Evolutionary conservation across 2,113 vertebrate species (phyloP), one percentile per base, ranked within the genome.

Genomic region (Alexandromys fortis): DNA sequence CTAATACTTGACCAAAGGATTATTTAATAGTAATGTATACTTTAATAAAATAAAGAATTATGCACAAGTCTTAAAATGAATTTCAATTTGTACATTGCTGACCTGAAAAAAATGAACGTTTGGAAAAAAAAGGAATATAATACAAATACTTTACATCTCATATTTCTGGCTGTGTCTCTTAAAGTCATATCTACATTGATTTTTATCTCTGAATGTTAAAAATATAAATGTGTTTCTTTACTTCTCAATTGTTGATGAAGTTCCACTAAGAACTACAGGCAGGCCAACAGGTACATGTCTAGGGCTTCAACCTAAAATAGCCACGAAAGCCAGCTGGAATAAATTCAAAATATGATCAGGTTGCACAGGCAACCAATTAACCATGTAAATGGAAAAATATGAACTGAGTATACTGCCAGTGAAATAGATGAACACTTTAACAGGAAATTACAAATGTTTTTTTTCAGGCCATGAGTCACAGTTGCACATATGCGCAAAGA

Each of bases 311-410:
- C 72, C 49, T 82, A 85, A 94, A 97, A 93, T 47, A 52, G 58
- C 45, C 45, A 96, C 24, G 52, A 76, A 93, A 92, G 65, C 10
- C 19, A 12, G 33, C 10, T 38, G 22, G 49, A 93, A 61, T 79
- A 89, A 89, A 38, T 42, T 70, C 26, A 96, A 95, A 96, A 91
- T 70, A 90, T 10, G 30, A 49, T 96, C 61, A 92, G 33, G 65
- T 75, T 97, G 68, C 55, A 96, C 13, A 83, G 47, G 28, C 76
- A 90, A 86, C 12, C 47, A 95, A 45, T 89, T 65, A 89, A 52
- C 88, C 61, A 89, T 55, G 2, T 35, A 92, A 94, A 91, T 76
- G 12, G 45, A 90, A 95, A 96, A 96, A 76, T 42, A 1, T 73
- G 87, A 90, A 91, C 14, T 75, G n/a, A 42, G 9, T 86, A 24